phyloP scores from a whole-genome alignment of 1,140 invertebrate genomes.

The Meloidogyne floridensis region DNA sequence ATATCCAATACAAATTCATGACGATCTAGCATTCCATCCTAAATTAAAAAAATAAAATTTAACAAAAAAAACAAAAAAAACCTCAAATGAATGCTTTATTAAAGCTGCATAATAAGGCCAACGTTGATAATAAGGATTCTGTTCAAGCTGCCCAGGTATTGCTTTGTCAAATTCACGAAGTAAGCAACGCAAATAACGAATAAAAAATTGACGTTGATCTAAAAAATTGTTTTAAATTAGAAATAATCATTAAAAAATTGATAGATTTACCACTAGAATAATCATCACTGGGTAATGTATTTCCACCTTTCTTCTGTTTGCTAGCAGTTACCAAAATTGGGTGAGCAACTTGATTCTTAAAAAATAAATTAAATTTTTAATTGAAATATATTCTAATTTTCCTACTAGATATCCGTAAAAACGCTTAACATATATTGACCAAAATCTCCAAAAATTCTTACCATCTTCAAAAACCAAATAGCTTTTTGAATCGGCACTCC shows the following conservation, averaged over 20 bases:
- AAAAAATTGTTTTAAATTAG: conserved; percentile 11
- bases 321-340: conserved; percentile 3
- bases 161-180: conserved; percentile 35
- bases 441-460: neutral
- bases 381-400: neutral
- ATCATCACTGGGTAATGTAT: conserved; percentile 31
- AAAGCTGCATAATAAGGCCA: conserved; percentile 53
- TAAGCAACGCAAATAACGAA: conserved; percentile 40
- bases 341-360: conserved; percentile 41
- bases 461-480: conserved; percentile 57
- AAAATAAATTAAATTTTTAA: neutral
- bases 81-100: conserved; percentile 58
- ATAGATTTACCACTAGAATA: conserved; percentile 21
- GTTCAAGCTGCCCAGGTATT: conserved; percentile 38
- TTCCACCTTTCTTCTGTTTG: conserved; percentile 35
- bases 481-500: conserved; percentile 49
- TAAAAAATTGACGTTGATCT: conserved; percentile 46
- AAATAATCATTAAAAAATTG: no score
- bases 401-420: neutral
- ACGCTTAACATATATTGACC: neutral
- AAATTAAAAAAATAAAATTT: conserved; percentile 19
- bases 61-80: conserved; percentile 14
- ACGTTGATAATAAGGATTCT: conserved; percentile 41
- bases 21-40: conserved; percentile 57
- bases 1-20: conserved; percentile 54